Evolutionary conservation across 2,113 vertebrate species (phyloP).

Genomic region (Crotalus tigris): DNA sequence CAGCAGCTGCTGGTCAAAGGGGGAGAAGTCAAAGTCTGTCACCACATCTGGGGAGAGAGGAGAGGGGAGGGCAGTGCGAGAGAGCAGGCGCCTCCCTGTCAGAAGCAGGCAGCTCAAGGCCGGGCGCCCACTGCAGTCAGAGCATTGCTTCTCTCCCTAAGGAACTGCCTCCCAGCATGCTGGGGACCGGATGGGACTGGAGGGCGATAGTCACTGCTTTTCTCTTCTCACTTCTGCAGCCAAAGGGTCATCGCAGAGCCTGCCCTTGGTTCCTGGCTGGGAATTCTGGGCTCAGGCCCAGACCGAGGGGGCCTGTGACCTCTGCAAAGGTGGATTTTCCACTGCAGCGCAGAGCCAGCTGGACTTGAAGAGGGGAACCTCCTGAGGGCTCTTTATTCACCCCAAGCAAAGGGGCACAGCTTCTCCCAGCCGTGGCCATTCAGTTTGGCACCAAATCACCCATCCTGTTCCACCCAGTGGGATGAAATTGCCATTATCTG

Average conservation of each 20-base stretch:
- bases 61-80: too few relatives aligned
- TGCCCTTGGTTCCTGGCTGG: background rate
- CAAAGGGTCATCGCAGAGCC: background rate
- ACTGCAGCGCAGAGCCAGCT: background rate
- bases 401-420: background rate
- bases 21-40: constrained; percentile 92
- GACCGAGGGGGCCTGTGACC: background rate
- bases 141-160: background rate
- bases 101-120: background rate
- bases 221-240: background rate
- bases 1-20: constrained; percentile 87
- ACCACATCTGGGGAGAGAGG: constrained; percentile 75
- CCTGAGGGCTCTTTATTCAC: too few relatives aligned
- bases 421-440: background rate
- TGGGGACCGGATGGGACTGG: rapidly evolving
- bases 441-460: background rate
- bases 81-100: too few relatives aligned
- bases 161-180: background rate
- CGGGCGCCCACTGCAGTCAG: background rate
- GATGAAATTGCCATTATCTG: background rate
- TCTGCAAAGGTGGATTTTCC: background rate
- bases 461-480: background rate
- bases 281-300: background rate
- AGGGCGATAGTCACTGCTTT: background rate
- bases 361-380: background rate